phyloP scores from a whole-genome alignment of 2,888 invertebrate species.

The Platerodrilus igneus region DNA sequence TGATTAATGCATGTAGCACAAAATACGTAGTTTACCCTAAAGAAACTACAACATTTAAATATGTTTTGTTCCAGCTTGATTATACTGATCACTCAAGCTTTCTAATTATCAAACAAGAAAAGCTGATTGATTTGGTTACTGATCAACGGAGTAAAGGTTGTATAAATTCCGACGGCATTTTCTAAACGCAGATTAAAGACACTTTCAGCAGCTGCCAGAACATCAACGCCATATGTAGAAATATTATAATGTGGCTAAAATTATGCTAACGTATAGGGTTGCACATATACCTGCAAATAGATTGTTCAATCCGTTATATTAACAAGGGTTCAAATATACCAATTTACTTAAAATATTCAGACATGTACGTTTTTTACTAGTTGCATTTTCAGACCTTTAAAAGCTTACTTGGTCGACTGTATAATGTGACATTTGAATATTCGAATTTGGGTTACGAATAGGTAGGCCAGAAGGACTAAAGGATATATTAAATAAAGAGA shows the following conservation, averaged over 20 bases:
- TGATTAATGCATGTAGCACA: too few relatives aligned
- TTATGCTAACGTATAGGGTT: slow-evolving; percentile 32
- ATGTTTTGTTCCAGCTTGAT: too few relatives aligned
- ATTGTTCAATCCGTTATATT: slow-evolving; percentile 29
- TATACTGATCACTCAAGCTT: too few relatives aligned
- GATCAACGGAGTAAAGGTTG: too few relatives aligned
- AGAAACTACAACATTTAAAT: too few relatives aligned
- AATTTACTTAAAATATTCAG: slow-evolving; percentile 20
- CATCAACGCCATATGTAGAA: slow-evolving; percentile 26
- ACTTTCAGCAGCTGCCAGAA: too few relatives aligned
- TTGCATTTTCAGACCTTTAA: slow-evolving; percentile 12
- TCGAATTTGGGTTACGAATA: slow-evolving; percentile 31
- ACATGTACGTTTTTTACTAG: slow-evolving; percentile 14
- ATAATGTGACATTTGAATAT: slow-evolving; percentile 36
- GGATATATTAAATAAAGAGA: slow-evolving; percentile 24
- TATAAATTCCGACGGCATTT: too few relatives aligned
- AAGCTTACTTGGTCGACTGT: slow-evolving; percentile 21
- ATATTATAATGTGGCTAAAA: slow-evolving; percentile 39
- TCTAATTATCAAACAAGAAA: too few relatives aligned
- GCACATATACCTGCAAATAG: slow-evolving; percentile 37
- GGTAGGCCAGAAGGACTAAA: slow-evolving; percentile 16
- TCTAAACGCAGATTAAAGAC: too few relatives aligned
- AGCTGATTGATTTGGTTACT: too few relatives aligned
- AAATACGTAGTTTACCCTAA: too few relatives aligned
- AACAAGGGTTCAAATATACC: slow-evolving; percentile 39